These are phyloP conservation scores for Propithecus perrieri DNA, from an alignment of 2,797 vertebrate genomes.

Conservation along the genomic window DNA sequence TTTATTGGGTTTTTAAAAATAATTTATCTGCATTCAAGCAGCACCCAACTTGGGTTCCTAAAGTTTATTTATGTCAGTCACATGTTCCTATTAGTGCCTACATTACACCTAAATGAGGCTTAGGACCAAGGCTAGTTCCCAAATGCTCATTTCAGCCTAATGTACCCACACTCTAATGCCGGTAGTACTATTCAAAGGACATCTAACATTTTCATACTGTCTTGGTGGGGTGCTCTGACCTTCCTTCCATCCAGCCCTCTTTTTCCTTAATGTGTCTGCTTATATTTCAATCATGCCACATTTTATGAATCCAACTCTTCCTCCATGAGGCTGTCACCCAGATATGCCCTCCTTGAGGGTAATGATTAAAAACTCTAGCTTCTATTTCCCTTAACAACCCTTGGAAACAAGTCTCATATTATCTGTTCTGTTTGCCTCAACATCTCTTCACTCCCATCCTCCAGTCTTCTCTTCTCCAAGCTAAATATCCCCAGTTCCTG, in stretches of 20 bases:
- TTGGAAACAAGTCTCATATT: not conserved
- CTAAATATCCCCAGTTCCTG: not conserved
- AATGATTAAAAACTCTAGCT: not conserved
- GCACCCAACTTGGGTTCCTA: not conserved
- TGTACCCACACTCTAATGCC: not conserved
- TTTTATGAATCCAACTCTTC: not conserved
- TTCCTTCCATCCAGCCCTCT: not conserved
- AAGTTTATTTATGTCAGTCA: not conserved
- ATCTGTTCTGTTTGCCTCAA: not conserved
- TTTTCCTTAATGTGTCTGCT: not conserved
- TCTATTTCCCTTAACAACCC: not conserved
- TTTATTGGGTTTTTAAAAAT: not conserved
- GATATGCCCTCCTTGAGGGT: not conserved
- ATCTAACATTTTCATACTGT: not conserved
- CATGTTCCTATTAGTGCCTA: not conserved
- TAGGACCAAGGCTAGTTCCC: not conserved
- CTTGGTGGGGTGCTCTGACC: not conserved
- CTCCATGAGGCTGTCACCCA: not conserved
- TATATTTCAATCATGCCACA: not conserved
- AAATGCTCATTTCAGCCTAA: not conserved
- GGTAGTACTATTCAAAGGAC: not conserved
- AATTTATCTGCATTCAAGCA: conserved; percentile 27
- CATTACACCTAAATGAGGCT: not conserved
- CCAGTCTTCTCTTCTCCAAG: not conserved
- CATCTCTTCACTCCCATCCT: not conserved